Base-by-base conservation (phyloP, 2,113 vertebrate species). In the Sterna hirundo region DNA sequence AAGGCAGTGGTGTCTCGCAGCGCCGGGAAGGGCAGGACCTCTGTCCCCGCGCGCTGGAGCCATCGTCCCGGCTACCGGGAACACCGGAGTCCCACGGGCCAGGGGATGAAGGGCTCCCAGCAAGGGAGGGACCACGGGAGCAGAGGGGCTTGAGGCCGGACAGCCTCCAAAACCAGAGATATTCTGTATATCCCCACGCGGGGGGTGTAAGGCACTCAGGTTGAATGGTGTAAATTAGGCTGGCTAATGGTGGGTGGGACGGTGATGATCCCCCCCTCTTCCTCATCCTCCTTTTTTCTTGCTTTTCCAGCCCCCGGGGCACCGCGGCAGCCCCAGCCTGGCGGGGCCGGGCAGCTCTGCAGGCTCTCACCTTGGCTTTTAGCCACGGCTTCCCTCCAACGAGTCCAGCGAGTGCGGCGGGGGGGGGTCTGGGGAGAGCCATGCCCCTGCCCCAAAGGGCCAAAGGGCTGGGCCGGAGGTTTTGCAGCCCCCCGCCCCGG, bases 371-470 rank as follows among this genome's bases (percentile, higher is more conserved):
- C 18, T 68, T 36, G 68, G 32, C 30, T 17, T 92, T 81, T 30
- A 58, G 58, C 27, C 68, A 11, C 13, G 5, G 55, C 11, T 75
- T 57, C 29, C 29, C 51, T 52, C 7, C 3, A 66, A 66, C 1
- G 1, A 71, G 69, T 51, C 71, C 68, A n/a, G 55, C 4, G 5
- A 30, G 60, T 0, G 7, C 0, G 0, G n/a, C n/a, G n/a, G n/a
- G 34, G 57, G 19, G 16, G 66, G 13, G 7, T 6, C 20, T 30
- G 66, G 76, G 52, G 11, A 55, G 21, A n/a, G 20, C 55, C 2
- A 3, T 27, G 4, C 10, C 13, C 46, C 52, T 23, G 17, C 1
- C 4, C 2, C 0, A 0, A 27, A 51, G 6, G 2, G 9, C 72
- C 4, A 4, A 38, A 38, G 57, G 32, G 46, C 72, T 62, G 42